Evolutionary conservation across 2,888 invertebrate species (phyloP).

Genomic region (Platycnemis pennipes): DNA sequence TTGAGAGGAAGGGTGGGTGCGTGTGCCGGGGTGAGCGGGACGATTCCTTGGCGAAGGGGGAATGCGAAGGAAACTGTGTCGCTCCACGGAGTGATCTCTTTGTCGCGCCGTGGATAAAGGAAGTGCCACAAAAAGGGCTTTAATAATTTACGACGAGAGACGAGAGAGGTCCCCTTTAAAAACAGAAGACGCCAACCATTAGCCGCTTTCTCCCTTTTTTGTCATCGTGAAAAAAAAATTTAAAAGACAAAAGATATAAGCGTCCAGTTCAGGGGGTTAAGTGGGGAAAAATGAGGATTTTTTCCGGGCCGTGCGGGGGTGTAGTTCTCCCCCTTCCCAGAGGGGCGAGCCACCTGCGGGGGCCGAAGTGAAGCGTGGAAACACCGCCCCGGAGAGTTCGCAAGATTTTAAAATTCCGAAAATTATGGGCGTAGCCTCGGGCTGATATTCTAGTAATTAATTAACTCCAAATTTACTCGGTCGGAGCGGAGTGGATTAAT

Average conservation of each 20-base stretch:
- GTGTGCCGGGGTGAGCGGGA: neutral
- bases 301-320: neutral
- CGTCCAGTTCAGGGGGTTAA: slow-evolving; percentile 1
- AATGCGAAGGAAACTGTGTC: slow-evolving; percentile 14
- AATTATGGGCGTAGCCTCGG: neutral
- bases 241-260: slow-evolving; percentile 23
- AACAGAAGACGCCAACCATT: slow-evolving; percentile 25
- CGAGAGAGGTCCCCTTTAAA: slow-evolving; percentile 17
- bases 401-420: neutral
- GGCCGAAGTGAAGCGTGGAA: neutral
- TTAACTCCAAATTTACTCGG: neutral
- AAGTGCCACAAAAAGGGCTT: slow-evolving; percentile 9
- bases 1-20: neutral
- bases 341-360: neutral
- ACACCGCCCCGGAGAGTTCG: neutral
- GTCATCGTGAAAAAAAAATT: neutral
- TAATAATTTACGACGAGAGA: slow-evolving; percentile 49
- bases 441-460: neutral
- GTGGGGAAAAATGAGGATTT: neutral
- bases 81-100: slow-evolving; percentile 14
- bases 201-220: neutral
- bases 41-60: neutral
- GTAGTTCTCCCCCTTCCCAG: no score
- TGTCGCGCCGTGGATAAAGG: slow-evolving; percentile 26
- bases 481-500: neutral